Evolutionary conservation across 2,888 invertebrate genomes (phyloP), one percentile per base, ranked within the genome.

Genomic region (Lucinisca nassula): DNA sequence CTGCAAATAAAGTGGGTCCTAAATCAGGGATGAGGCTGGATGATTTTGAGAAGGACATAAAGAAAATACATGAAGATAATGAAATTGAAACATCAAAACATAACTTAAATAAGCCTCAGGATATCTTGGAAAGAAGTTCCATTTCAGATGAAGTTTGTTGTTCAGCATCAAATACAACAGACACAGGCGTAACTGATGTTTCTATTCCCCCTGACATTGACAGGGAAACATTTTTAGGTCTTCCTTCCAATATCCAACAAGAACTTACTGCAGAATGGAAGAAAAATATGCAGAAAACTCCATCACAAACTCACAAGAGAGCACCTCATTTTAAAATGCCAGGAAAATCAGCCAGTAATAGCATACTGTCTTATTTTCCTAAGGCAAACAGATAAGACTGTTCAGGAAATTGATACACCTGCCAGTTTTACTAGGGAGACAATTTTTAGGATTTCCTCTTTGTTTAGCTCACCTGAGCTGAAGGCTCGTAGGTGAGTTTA

Each of bases 171-270:
- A 17, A 24, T 14, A 12, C 17, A 70, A 27, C 32, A 30, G 32
- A 24, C n/a, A n/a, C n/a, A n/a, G n/a, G n/a, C n/a, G n/a, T n/a
- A 17, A 37, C 55, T 51, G 21, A 24, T 40, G 0, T 14, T 17
- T 1, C 40, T 30, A 58, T 73, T 21, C 92, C 93, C 3, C 70
- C 81, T 73, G 83, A 88, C 67, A 84, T 94, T 30, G 94, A 93
- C 75, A 82, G 83, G 37, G 90, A 91, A 1, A 92, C 94, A 24
- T 94, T 94, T 85, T n/a, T 38, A 24, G 79, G 84, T 17, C 82
- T 94, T 30, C 94, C 95, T 35, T 32, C 84, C 37, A 93, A 93
- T 17, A 93, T 94, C 49, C 93, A 93, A 67, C 76, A 90, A n/a
- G 95, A 95, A 74, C 73, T 93, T 17, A 75, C 91, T 12, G 73